Percentiles rank a stretch among this genome's conserved stretches.
Evolutionary conservation across 2,888 invertebrate genomes (phyloP).

Genomic region (Caenorhabditis afra): DNA sequence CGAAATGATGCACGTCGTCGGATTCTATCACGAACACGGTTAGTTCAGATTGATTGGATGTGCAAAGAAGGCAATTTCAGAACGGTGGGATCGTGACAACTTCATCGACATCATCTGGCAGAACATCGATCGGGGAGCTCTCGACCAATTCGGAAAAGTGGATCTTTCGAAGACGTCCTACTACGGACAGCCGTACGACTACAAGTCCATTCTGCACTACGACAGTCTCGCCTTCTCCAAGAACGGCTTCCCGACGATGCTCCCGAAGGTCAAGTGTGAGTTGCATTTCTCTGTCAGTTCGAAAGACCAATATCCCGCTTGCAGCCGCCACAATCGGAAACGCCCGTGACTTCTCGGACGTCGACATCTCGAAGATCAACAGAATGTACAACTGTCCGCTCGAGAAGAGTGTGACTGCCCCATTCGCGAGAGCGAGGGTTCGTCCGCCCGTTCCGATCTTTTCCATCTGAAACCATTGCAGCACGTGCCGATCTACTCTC

Average conservation of each 20-base stretch:
- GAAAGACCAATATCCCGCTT: constrained; percentile 28
- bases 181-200: constrained; percentile 80
- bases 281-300: constrained; percentile 9
- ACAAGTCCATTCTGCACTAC: constrained; percentile 80
- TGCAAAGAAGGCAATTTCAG: constrained; percentile 48
- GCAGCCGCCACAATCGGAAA: constrained; percentile 76
- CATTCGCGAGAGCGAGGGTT: constrained; percentile 70
- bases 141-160: constrained; percentile 81
- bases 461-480: constrained; percentile 21
- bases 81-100: constrained; percentile 80
- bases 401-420: constrained; percentile 64
- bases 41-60: too few species aligned
- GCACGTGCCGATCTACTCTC: constrained; percentile 65
- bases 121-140: constrained; percentile 80
- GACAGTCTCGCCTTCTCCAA: constrained; percentile 80
- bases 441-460: background rate
- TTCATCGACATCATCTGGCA: constrained; percentile 81
- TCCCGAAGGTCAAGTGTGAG: constrained; percentile 78
- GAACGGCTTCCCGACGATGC: constrained; percentile 80
- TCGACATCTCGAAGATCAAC: constrained; percentile 80
- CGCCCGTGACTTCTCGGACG: constrained; percentile 79
- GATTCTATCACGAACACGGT: constrained; percentile 80
- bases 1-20: constrained; percentile 79
- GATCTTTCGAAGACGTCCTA: constrained; percentile 80
- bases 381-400: constrained; percentile 80